Percentiles rank a stretch among this genome's conserved stretches.
Conservation (phyloP, 1,140 invertebrate genomes). For the Muscidifurax raptorellus region DNA sequence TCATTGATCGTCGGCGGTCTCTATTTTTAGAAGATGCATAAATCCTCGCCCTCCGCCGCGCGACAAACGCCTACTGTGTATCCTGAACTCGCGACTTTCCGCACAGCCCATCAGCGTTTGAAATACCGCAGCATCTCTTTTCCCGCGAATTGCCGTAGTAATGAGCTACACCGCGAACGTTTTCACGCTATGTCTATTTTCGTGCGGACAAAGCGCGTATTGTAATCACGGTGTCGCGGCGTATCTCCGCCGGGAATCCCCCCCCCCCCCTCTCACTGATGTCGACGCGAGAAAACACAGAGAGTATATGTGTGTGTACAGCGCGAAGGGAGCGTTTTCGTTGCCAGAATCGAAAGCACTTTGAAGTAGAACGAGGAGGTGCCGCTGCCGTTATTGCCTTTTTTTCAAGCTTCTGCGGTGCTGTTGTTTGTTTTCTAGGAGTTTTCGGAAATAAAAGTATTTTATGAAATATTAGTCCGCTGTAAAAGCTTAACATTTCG, state of each 20-base stretch:
- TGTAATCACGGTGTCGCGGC: constrained; percentile 30
- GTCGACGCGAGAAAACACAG: no score
- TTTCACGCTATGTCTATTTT: constrained; percentile 17
- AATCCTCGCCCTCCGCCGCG: neutral
- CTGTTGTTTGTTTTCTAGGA: neutral
- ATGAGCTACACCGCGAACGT: constrained; percentile 8
- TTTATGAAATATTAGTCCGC: no score
- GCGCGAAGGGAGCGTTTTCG: neutral
- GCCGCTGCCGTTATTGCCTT: neutral
- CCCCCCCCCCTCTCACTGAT: no score
- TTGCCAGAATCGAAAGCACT: neutral
- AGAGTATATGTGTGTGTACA: neutral
- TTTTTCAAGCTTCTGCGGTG: no score
- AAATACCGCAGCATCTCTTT: neutral
- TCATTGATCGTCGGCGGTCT: neutral
- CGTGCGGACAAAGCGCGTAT: constrained; percentile 25
- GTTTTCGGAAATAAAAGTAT: neutral
- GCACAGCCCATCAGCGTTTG: neutral
- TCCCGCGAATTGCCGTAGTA: neutral
- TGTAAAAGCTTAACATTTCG: no score
- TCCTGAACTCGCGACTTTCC: no score
- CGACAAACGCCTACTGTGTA: neutral
- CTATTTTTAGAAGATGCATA: neutral
- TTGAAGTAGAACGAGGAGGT: neutral
- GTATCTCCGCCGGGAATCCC: constrained; percentile 12